phyloP scores from a whole-genome alignment of 2,888 invertebrate species.

The Phrixothrix hirtus region DNA sequence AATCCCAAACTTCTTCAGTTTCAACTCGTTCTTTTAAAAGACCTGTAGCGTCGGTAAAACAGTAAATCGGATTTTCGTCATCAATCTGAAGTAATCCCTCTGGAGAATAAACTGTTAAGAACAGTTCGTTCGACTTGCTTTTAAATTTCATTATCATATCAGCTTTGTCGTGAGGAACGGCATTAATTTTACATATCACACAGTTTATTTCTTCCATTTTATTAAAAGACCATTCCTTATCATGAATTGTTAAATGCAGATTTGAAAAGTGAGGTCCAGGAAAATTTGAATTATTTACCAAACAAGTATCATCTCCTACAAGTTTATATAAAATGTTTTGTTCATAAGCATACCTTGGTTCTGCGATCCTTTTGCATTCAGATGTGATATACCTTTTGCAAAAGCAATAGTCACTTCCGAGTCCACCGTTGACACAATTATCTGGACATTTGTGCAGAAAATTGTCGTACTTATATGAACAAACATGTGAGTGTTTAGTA shows the following conservation, averaged over 20 bases:
- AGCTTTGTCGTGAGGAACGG: conserved; percentile 7
- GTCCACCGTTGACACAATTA: conserved; percentile 34
- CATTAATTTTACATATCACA: conserved; percentile 33
- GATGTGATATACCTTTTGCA: conserved; percentile 29
- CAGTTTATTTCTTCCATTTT: conserved; percentile 27
- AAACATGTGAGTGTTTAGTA: conserved; percentile 21
- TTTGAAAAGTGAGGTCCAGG: background rate
- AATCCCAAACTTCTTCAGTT: conserved; percentile 49
- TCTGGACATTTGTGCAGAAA: conserved; percentile 34
- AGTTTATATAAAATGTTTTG: conserved; percentile 32
- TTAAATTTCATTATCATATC: conserved; percentile 41
- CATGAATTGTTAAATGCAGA: conserved; percentile 10
- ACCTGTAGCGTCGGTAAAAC: conserved; percentile 63
- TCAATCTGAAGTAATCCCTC: conserved; percentile 60
- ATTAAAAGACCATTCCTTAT: conserved; percentile 13
- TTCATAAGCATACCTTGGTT: conserved; percentile 21
- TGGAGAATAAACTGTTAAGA: conserved; percentile 61
- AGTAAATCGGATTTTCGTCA: conserved; percentile 58
- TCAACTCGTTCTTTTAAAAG: conserved; percentile 58
- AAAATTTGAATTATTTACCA: conserved; percentile 20
- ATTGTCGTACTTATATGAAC: conserved; percentile 20
- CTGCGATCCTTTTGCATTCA: conserved; percentile 24
- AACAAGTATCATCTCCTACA: conserved; percentile 32
- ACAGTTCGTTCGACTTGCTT: conserved; percentile 32
- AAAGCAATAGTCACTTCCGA: conserved; percentile 35